Evolutionary conservation across 2,888 invertebrate genomes (phyloP).

Genomic region (Allygus modestus): DNA sequence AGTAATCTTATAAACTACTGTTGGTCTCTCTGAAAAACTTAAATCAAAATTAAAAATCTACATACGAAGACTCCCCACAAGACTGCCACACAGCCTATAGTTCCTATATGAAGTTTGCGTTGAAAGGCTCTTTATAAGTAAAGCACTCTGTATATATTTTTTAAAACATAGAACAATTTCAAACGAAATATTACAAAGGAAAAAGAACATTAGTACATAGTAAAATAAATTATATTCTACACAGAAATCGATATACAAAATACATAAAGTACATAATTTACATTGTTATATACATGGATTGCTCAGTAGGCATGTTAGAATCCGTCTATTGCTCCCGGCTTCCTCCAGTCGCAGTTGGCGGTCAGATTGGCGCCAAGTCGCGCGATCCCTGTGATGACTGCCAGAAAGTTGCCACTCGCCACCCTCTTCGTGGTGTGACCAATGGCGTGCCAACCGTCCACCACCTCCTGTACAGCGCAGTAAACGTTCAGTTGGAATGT

Average conservation of each 20-base stretch:
- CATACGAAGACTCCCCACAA: too few relatives aligned
- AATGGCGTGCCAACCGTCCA: conserved; percentile 75
- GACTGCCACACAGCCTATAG: too few relatives aligned
- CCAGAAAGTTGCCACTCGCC: conserved; percentile 38
- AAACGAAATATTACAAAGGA: too few relatives aligned
- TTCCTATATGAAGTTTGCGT: too few relatives aligned
- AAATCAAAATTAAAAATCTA: too few relatives aligned
- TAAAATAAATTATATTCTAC: background rate
- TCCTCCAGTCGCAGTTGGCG: conserved; percentile 68
- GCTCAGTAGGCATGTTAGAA: conserved; percentile 30
- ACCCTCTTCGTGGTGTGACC: conserved; percentile 76
- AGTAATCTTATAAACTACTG: too few relatives aligned
- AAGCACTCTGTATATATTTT: too few relatives aligned
- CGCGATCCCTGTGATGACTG: conserved; percentile 68
- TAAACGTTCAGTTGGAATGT: too few relatives aligned
- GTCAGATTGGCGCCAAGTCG: conserved; percentile 63
- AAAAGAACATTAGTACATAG: too few relatives aligned
- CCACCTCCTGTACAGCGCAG: conserved; percentile 73
- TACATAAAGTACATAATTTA: background rate
- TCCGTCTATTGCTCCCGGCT: conserved; percentile 68
- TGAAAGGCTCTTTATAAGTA: too few relatives aligned
- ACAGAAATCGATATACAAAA: background rate
- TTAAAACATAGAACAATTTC: too few relatives aligned
- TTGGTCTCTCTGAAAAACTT: too few relatives aligned
- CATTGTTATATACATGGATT: background rate